phyloP scores from a whole-genome alignment of 2,797 vertebrate species.

The Neoniphon sammara region DNA sequence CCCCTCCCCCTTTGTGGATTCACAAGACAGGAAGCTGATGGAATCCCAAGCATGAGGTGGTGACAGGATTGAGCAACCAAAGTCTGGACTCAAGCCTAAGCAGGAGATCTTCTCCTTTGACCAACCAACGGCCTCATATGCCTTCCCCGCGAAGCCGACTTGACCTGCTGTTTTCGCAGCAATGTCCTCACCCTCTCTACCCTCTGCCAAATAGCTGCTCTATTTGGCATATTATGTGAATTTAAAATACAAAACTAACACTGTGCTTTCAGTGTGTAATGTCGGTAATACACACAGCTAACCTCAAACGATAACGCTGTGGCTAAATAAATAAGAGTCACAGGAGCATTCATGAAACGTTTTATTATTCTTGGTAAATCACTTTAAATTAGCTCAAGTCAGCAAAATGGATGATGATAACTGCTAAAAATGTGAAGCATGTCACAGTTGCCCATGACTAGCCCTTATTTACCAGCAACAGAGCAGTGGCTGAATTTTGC shows the following conservation, averaged over 20 bases:
- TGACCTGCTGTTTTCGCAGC: conserved; percentile 46
- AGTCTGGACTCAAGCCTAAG: conserved; percentile 64
- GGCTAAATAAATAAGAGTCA: conserved; percentile 11
- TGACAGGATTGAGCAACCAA: conserved; percentile 79
- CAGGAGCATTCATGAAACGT: not conserved
- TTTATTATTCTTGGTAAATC: conserved; percentile 11
- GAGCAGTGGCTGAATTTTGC: not conserved
- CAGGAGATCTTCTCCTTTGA: conserved; percentile 66
- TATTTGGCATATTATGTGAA: not conserved
- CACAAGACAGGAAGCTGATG: conserved; percentile 78
- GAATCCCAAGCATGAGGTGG: conserved; percentile 82
- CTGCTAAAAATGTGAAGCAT: not conserved
- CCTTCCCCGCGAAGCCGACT: conserved; percentile 60
- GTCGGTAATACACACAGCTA: not conserved
- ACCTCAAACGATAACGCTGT: not conserved
- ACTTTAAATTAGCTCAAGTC: not conserved
- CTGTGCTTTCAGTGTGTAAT: not conserved
- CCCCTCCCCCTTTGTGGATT: conserved; percentile 55
- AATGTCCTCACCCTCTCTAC: conserved; percentile 24
- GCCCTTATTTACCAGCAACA: not conserved
- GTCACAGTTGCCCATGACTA: conserved; percentile 13
- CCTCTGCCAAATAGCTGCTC: not conserved
- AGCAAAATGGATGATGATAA: not conserved
- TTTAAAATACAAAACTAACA: not conserved
- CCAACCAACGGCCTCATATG: conserved; percentile 49